Percentiles rank a stretch among this genome's conserved stretches.
Evolutionary conservation across 2,888 invertebrate species (phyloP).

Genomic region (Dicranocentrus wangi): DNA sequence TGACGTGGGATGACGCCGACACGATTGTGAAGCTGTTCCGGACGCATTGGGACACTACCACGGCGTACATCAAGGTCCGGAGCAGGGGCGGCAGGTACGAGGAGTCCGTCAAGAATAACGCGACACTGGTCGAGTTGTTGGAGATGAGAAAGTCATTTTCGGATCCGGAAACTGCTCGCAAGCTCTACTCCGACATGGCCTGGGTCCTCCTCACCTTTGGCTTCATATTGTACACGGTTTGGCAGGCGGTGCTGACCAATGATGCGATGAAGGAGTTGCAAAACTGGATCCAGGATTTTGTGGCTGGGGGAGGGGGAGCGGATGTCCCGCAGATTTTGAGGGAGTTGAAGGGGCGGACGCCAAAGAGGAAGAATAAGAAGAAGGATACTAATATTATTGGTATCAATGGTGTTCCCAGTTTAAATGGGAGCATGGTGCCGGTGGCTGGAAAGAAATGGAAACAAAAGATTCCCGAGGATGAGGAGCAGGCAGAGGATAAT

Average conservation of each 20-base stretch:
- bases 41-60: too few relatives aligned
- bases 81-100: neutral
- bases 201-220: slow-evolving; percentile 41
- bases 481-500: too few relatives aligned
- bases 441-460: neutral
- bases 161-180: slow-evolving; percentile 40
- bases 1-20: slow-evolving; percentile 11
- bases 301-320: slow-evolving; percentile 37
- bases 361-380: neutral
- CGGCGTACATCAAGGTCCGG: too few relatives aligned
- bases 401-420: too few relatives aligned
- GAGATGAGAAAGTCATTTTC: too few relatives aligned
- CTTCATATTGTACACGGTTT: slow-evolving; percentile 60
- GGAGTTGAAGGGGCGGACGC: too few relatives aligned
- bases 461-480: too few relatives aligned
- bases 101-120: too few relatives aligned
- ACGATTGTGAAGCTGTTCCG: too few relatives aligned
- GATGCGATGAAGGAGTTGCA: slow-evolving; percentile 66
- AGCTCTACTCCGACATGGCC: slow-evolving; percentile 52
- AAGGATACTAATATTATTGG: too few relatives aligned
- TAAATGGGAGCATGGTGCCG: neutral
- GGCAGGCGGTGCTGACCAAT: slow-evolving; percentile 66
- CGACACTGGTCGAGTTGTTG: too few relatives aligned
- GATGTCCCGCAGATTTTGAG: too few relatives aligned
- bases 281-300: slow-evolving; percentile 69